These are phyloP conservation scores for Scaptomyza pallida DNA, from an alignment of 1,140 invertebrate genomes.

Conservation along the genomic window DNA sequence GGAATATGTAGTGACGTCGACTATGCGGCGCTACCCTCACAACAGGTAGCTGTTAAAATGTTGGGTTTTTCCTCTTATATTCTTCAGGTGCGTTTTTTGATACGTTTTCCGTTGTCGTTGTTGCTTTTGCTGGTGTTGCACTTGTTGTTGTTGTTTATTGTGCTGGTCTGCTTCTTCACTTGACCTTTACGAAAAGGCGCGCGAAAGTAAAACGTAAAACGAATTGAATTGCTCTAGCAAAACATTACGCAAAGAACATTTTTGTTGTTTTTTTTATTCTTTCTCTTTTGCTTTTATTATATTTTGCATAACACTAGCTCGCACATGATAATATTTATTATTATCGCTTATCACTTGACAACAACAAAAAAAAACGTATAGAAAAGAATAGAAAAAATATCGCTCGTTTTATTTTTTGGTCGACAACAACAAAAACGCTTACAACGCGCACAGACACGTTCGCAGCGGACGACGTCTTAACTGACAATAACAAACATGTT, in stretches of 20 bases:
- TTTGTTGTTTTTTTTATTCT: neutral
- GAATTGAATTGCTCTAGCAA: neutral
- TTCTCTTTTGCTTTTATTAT: neutral
- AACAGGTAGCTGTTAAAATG: constrained; percentile 37
- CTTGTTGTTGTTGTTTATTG: constrained; percentile 20
- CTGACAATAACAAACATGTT: neutral
- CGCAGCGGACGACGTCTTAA: neutral
- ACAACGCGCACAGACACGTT: neutral
- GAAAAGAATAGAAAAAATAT: neutral
- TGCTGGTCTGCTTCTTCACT: constrained; percentile 5
- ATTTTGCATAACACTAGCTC: constrained; percentile 31
- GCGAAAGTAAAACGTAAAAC: neutral
- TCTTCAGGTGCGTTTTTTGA: constrained; percentile 19
- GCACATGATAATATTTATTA: constrained; percentile 4
- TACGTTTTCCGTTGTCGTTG: constrained; percentile 2
- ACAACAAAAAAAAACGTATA: constrained; percentile 34
- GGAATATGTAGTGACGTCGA: too few species aligned
- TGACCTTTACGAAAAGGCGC: constrained; percentile 7
- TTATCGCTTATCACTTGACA: constrained; percentile 33
- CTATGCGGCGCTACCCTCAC: constrained; percentile 25
- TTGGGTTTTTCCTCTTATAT: neutral
- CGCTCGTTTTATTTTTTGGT: neutral
- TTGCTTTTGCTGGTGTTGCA: constrained; percentile 10
- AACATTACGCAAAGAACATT: constrained; percentile 17
- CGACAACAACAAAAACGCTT: neutral